These are phyloP conservation scores for Myopa testacea DNA, from an alignment of 2,888 invertebrate genomes.

Conservation along the genomic window DNA sequence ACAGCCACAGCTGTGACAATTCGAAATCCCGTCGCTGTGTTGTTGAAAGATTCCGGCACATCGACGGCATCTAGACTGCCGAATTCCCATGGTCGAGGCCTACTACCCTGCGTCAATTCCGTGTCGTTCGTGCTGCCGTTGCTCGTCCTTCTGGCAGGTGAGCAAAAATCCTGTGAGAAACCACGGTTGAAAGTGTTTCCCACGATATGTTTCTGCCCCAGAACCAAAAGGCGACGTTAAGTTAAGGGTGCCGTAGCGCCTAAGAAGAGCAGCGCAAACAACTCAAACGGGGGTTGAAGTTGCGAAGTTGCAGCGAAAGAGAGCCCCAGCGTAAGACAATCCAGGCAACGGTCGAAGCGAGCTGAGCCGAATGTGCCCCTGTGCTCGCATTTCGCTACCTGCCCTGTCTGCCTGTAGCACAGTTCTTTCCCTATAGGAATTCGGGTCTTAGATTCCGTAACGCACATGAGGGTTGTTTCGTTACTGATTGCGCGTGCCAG, in stretches of 20 bases:
- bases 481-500: conserved; percentile 47
- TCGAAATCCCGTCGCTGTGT: conserved; percentile 5
- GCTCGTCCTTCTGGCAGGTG: conserved; percentile 61
- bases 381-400: conserved; percentile 30
- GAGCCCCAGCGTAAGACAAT: neutral
- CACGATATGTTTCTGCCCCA: conserved; percentile 56
- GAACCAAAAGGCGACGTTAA: neutral
- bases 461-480: conserved; percentile 41
- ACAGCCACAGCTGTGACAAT: conserved; percentile 50
- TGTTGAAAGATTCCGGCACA: conserved; percentile 13
- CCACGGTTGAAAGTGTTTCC: conserved; percentile 66
- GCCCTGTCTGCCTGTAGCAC: conserved; percentile 23
- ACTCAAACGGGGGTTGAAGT: conserved; percentile 26
- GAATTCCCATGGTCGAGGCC: conserved; percentile 57
- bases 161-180: conserved; percentile 67
- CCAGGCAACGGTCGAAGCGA: neutral
- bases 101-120: conserved; percentile 40
- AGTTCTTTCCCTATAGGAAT: conserved; percentile 45
- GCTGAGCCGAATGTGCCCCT: neutral
- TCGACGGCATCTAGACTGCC: conserved; percentile 48
- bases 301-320: conserved; percentile 10
- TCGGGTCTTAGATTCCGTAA: conserved; percentile 30
- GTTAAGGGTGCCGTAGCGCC: conserved; percentile 2
- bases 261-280: conserved; percentile 41
- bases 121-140: conserved; percentile 36